Conservation (phyloP, 2,113 vertebrate genomes). For the Heloderma charlesbogerti region DNA sequence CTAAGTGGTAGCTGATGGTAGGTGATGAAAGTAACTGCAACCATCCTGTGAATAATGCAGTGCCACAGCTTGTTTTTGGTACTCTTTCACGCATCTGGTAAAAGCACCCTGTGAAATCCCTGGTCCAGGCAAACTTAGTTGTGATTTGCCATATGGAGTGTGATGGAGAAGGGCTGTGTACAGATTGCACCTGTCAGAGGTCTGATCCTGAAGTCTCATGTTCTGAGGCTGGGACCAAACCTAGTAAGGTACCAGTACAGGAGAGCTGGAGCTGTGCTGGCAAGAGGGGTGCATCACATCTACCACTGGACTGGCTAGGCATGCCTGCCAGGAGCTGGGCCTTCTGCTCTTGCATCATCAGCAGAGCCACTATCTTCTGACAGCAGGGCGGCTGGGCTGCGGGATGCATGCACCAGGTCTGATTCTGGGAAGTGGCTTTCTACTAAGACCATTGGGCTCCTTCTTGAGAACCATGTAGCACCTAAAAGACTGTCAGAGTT, state of each 20-base stretch:
- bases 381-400: background rate
- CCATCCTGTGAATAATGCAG: background rate
- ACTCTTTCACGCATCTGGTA: background rate
- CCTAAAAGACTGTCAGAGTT: too few relatives aligned
- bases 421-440: background rate
- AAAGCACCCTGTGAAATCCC: background rate
- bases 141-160: background rate
- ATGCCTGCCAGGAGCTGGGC: background rate
- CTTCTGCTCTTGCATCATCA: background rate
- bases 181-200: background rate
- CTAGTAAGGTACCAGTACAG: background rate
- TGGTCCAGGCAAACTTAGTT: background rate
- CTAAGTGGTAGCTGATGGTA: background rate
- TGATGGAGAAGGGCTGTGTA: background rate
- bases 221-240: too few relatives aligned
- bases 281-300: background rate
- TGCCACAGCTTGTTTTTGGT: background rate
- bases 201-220: background rate
- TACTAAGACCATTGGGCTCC: background rate
- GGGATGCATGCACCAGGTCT: too few relatives aligned
- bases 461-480: too few relatives aligned
- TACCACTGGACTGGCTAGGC: background rate
- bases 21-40: background rate
- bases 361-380: background rate
- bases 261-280: background rate